phyloP scores from a whole-genome alignment of 2,797 vertebrate species.

The Tokudaia muenninki region DNA sequence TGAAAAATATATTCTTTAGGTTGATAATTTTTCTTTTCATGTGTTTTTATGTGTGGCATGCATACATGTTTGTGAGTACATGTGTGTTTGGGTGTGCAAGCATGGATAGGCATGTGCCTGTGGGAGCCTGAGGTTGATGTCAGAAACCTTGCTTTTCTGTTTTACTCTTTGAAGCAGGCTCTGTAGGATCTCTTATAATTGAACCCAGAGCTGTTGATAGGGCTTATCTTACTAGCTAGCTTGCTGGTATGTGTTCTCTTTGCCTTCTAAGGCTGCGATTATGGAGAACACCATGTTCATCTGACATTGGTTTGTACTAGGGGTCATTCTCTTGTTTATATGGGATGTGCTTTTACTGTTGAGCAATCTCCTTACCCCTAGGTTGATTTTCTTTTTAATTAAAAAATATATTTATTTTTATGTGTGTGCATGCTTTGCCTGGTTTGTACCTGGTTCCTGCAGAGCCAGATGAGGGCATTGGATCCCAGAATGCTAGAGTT shows the following conservation, averaged over 20 bases:
- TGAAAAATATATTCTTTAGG: constrained; percentile 58
- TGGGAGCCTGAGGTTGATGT: background rate
- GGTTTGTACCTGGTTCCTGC: background rate
- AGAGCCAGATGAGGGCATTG: background rate
- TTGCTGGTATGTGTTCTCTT: background rate
- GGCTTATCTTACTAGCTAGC: background rate
- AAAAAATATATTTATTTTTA: background rate
- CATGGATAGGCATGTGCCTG: background rate
- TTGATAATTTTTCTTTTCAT: background rate
- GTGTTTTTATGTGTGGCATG: background rate
- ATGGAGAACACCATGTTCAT: background rate
- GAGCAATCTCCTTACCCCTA: background rate
- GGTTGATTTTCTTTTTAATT: background rate
- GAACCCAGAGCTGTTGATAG: background rate
- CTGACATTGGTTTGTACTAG: background rate
- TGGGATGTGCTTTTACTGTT: background rate
- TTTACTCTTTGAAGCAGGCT: background rate
- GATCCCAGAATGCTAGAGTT: background rate
- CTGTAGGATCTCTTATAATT: background rate
- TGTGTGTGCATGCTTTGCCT: background rate
- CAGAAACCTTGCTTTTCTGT: background rate
- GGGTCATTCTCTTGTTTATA: background rate
- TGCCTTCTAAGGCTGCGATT: background rate
- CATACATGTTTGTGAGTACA: background rate
- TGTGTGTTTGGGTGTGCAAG: background rate